Conservation (phyloP, 2,888 invertebrate species). For the Rhagium mordax region DNA sequence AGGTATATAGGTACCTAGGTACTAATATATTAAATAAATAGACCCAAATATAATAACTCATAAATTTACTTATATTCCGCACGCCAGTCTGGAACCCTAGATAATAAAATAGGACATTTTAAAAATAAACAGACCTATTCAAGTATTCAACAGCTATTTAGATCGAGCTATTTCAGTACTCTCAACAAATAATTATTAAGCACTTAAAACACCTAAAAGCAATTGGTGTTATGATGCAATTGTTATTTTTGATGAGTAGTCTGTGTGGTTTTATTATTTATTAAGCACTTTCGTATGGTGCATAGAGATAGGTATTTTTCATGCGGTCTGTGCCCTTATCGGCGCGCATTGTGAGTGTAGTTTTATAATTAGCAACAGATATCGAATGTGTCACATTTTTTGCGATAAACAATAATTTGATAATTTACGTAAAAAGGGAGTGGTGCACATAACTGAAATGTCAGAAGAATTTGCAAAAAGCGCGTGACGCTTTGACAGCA, state of each 20-base stretch:
- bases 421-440: conserved; percentile 8
- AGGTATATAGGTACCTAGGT: no score
- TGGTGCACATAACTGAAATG: conserved; percentile 16
- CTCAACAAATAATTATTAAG: background rate
- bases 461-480: conserved; percentile 37
- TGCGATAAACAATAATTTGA: background rate
- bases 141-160: background rate
- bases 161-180: background rate
- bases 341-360: background rate
- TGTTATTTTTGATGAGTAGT: conserved; percentile 17
- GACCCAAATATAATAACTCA: no score
- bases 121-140: background rate
- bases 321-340: conserved; percentile 5
- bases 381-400: background rate
- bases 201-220: background rate
- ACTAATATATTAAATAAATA: no score
- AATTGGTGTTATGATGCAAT: conserved; percentile 9
- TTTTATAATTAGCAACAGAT: background rate
- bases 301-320: background rate
- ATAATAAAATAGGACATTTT: background rate
- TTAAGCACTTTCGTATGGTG: background rate
- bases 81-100: background rate
- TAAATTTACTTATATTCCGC: no score
- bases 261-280: conserved; percentile 2
- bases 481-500: conserved; percentile 44